These are phyloP conservation scores for Leptothorax acervorum DNA, from an alignment of 2,888 invertebrate genomes.

Conservation along the genomic window DNA sequence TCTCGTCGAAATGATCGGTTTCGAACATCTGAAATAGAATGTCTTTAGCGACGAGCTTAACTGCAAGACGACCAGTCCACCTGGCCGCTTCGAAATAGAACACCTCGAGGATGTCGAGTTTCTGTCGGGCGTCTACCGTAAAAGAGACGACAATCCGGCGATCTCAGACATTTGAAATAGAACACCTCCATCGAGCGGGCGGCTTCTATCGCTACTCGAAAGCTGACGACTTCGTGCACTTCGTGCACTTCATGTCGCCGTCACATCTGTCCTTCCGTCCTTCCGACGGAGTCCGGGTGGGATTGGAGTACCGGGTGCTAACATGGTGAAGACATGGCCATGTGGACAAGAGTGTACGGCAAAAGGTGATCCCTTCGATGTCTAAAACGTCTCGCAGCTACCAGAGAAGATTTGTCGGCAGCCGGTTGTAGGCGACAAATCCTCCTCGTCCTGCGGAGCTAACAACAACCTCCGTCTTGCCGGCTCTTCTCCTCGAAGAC, in stretches of 20 bases:
- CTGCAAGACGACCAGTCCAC: constrained; percentile 53
- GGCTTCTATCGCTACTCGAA: constrained; percentile 3
- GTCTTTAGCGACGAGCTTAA: constrained; percentile 27
- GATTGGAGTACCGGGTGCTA: background rate
- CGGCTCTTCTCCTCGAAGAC: constrained; percentile 24
- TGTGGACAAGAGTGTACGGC: constrained; percentile 1
- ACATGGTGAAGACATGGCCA: constrained; percentile 17
- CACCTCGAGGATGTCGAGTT: constrained; percentile 38
- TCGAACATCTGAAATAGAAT: constrained; percentile 56
- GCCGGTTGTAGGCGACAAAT: constrained; percentile 64
- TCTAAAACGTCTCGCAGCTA: constrained; percentile 59
- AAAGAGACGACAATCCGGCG: constrained; percentile 48
- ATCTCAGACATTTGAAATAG: constrained; percentile 37
- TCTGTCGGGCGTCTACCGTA: constrained; percentile 59
- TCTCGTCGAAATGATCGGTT: constrained; percentile 64
- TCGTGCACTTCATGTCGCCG: constrained; percentile 9
- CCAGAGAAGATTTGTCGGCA: constrained; percentile 66
- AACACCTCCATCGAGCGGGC: constrained; percentile 1
- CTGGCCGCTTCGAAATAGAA: constrained; percentile 60
- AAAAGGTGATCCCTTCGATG: constrained; percentile 55
- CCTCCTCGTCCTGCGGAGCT: constrained; percentile 39
- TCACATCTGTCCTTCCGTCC: background rate
- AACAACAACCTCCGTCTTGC: constrained; percentile 38
- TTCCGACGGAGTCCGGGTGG: background rate
- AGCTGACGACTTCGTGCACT: constrained; percentile 18